Evolutionary conservation across 2,888 invertebrate species (phyloP), one percentile per base, ranked within the genome.

Genomic region (Pammene aurita): DNA sequence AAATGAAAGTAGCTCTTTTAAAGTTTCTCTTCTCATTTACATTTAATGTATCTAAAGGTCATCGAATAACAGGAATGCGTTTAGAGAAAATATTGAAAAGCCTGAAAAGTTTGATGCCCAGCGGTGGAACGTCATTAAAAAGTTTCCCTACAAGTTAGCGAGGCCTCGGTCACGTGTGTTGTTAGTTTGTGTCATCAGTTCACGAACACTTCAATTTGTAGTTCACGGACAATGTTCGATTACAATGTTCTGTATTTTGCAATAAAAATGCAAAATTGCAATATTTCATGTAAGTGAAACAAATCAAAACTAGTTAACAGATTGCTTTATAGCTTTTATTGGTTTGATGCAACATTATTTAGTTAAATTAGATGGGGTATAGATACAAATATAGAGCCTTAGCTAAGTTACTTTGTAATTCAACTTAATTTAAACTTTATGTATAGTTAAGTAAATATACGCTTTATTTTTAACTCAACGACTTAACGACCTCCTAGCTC

Each of bases 31-130:
- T 57, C 42, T 18, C 6, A 67, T 63, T 63, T 67, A 34, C 67
- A 67, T 56, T 7, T 62, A 48, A 57, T 57, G 26, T 41, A n/a
- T n/a, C n/a, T n/a, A 26, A 58, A 63, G 50, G 57, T 52, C 57
- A 63, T 64, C 69, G 52, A 34, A 42, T 52, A 14, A 35, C 16
- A 44, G 58, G 35, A 64, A 60, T 58, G 69, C 58, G 69, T 65
- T 55, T 34, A 48, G 58, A 63, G 64, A 60, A 64, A 65, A 69
- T 69, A 69, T 69, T 69, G 69, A 69, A 65, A 69, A 60, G 54
- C 64, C 38, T 55, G 64, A 54, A 60, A 69, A 69, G 69, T 69
- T 69, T 55, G 34, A 56, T 26, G 64, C 44, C 38, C 69, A 60
- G 46, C 46, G 61, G 65, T 57, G 52, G 52, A 68, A 64, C 55